Base-by-base conservation (phyloP, 1,140 invertebrate species). In the Anoplophora glabripennis region DNA sequence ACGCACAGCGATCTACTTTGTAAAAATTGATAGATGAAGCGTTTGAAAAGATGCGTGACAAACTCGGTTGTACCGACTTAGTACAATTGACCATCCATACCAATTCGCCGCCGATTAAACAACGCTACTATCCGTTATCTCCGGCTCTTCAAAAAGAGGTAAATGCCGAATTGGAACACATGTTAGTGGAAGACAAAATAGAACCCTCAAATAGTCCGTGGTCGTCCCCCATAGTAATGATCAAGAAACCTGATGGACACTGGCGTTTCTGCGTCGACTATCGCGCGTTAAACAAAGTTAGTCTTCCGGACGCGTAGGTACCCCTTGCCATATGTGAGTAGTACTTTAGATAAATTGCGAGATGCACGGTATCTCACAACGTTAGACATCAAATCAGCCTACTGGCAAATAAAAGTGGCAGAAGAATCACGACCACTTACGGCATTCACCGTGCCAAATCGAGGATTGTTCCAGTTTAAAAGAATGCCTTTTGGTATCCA, bases 141-240 rank as follows among this genome's bases (percentile, higher is more conserved):
- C 54, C 18, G n/a, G 34, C 44, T 11, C 18, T 56, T 15, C 54
- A 56, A 12, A 46, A 11, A 41, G n/a, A 49, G 15, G 55, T 49
- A 12, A 51, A 57, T 40, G 1, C 18, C 12, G 55, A 49, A 42
- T 41, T 57, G 4, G 47, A 49, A 4, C 10, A 56, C n/a, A 69
- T 75, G 70, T 38, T 75, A 1, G 53, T 57, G 11, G 35, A 59
- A 10, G 69, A 58, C 10, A 61, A 76, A 7, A 68, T 45, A 4
- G 41, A 45, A 52, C 53, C 38, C 9, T 55, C 40, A 9, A 17
- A 42, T 10, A 65, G 57, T n/a, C 66, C 72, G 12, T 81, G 75
- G 71, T 57, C 66, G 10, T 75, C 73, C 2, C 77, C 78, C 1
- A 68, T 81, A 0, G 70, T 82, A 0, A 15, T 80, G 3, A 74